A percentile compares a stretch with the other conserved stretches of the same genome.
Conservation (phyloP, 2,797 vertebrate species). For the Liasis olivaceus region DNA sequence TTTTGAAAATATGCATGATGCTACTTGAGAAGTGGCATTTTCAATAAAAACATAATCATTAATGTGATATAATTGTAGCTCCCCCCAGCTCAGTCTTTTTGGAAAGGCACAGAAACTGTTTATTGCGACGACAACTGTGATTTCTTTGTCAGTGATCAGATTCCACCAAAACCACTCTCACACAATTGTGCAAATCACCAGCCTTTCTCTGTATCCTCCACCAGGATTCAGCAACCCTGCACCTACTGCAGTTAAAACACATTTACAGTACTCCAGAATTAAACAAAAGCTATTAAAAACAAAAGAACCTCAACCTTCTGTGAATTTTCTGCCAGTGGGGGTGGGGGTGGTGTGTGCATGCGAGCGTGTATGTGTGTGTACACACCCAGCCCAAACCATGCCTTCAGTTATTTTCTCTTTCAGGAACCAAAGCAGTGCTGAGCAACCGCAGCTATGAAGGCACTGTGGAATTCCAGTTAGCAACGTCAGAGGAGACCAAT, state of each 20-base stretch:
- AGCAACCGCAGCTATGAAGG: slow-evolving; percentile 82
- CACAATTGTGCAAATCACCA: not conserved
- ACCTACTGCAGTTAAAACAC: not conserved
- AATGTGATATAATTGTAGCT: not conserved
- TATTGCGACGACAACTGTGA: not conserved
- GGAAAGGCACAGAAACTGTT: not conserved
- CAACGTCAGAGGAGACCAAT: slow-evolving; percentile 73
- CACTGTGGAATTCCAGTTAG: slow-evolving; percentile 81
- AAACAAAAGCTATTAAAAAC: not conserved
- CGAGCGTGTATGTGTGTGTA: not conserved
- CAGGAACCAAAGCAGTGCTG: slow-evolving; percentile 80
- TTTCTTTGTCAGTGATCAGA: not conserved
- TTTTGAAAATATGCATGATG: not conserved
- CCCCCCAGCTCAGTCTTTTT: not conserved
- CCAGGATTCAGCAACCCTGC: too few relatives aligned
- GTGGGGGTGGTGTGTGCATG: not conserved
- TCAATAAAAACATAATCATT: not conserved
- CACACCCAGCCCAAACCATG: not conserved
- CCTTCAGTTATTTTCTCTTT: not conserved
- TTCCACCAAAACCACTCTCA: not conserved
- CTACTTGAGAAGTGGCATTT: not conserved
- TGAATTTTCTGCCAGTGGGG: not conserved
- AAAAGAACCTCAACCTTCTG: not conserved
- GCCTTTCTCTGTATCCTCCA: not conserved
- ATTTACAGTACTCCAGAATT: too few relatives aligned